Evolutionary conservation across 2,113 vertebrate species (phyloP).

Genomic region (Merops nubicus): DNA sequence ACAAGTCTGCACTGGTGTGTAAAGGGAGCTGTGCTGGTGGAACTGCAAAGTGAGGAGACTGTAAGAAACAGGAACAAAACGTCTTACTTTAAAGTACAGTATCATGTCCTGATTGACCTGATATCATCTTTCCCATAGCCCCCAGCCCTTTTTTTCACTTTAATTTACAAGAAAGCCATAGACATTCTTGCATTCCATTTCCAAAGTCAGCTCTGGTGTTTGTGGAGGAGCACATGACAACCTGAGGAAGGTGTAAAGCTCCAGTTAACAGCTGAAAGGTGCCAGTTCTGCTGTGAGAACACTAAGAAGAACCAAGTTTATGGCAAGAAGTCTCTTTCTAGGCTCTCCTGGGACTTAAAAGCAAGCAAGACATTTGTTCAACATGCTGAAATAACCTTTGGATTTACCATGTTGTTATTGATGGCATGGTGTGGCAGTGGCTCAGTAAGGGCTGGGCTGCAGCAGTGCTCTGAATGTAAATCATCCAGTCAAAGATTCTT

Average conservation of each 20-base stretch:
- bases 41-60: neutral
- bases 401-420: neutral
- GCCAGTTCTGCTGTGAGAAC: neutral
- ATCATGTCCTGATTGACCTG: neutral
- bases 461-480: neutral
- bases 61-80: neutral
- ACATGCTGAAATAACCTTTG: neutral
- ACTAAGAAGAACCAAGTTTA: neutral
- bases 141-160: neutral
- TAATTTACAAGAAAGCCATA: neutral
- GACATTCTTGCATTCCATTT: neutral
- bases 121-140: neutral
- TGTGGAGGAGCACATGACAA: neutral
- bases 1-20: neutral
- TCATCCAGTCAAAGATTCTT: neutral
- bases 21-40: neutral
- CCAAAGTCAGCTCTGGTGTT: neutral
- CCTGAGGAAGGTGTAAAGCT: neutral
- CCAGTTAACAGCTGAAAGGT: neutral
- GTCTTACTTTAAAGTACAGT: neutral
- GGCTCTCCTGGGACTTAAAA: neutral
- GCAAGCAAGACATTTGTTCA: neutral
- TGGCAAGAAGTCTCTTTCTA: neutral
- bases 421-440: neutral
- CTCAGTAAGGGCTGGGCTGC: neutral